These are phyloP conservation scores for Pycnonotus jocosus DNA, from an alignment of 2,113 vertebrate species.

Conservation along the genomic window DNA sequence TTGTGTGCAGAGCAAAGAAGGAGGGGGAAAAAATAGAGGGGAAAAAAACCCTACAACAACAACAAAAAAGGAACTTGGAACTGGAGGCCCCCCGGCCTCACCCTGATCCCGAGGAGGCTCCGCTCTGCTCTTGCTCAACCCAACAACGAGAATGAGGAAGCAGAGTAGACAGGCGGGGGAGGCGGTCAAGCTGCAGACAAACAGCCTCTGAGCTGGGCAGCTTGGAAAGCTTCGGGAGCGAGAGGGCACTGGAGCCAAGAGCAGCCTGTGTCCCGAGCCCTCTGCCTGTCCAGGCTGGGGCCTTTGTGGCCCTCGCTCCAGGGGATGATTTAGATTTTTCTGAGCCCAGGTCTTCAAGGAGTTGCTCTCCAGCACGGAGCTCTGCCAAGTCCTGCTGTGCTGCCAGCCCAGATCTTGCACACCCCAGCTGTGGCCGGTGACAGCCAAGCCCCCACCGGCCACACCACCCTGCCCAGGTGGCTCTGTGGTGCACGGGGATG, in stretches of 20 bases:
- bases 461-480: neutral
- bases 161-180: constrained; percentile 52
- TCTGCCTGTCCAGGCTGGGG: neutral
- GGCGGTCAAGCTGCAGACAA: constrained; percentile 51
- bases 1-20: neutral
- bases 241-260: neutral
- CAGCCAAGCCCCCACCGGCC: neutral
- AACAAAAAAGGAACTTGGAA: constrained; percentile 43
- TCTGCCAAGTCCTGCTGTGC: neutral
- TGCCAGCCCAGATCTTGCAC: fast-evolving
- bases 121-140: constrained; percentile 63
- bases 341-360: neutral
- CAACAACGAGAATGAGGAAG: constrained; percentile 61
- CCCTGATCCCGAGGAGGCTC: constrained; percentile 42
- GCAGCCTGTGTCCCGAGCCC: neutral
- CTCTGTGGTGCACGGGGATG: fast-evolving
- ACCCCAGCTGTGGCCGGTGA: neutral
- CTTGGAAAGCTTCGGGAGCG: neutral
- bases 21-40: neutral
- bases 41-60: neutral
- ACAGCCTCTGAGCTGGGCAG: neutral
- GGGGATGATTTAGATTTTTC: neutral
- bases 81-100: constrained; percentile 28
- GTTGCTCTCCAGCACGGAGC: neutral
- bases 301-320: too few relatives aligned